Evolutionary conservation across 2,888 invertebrate species (phyloP).

Genomic region (Ferrisia virgata): DNA sequence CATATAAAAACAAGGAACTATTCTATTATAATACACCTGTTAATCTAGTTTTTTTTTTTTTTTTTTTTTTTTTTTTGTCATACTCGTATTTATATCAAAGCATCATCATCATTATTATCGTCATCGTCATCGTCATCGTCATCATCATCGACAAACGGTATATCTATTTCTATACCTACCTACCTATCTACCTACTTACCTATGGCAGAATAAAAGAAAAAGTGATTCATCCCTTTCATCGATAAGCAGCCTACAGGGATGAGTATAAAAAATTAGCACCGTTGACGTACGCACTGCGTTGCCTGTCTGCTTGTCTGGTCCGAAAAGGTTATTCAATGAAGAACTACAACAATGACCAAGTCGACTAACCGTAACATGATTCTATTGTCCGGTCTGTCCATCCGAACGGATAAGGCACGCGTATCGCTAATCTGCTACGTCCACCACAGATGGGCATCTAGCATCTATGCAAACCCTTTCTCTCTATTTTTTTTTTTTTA

Average conservation of each 20-base stretch:
- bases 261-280: background rate
- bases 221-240: background rate
- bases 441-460: constrained; percentile 18
- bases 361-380: constrained; percentile 20
- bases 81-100: no score
- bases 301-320: no score
- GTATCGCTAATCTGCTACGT: background rate
- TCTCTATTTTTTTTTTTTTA: background rate
- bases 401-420: background rate
- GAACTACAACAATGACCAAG: background rate
- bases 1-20: background rate
- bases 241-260: background rate
- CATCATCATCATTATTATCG: no score
- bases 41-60: background rate
- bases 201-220: background rate
- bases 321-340: background rate
- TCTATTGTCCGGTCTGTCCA: constrained; percentile 14
- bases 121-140: no score
- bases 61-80: no score
- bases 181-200: no score
- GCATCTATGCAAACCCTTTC: background rate
- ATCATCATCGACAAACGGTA: no score
- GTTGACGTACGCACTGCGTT: background rate
- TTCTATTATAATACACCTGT: background rate
- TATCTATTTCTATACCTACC: no score